Evolutionary conservation across 2,888 invertebrate genomes (phyloP).

Genomic region (Drosophila cognata): DNA sequence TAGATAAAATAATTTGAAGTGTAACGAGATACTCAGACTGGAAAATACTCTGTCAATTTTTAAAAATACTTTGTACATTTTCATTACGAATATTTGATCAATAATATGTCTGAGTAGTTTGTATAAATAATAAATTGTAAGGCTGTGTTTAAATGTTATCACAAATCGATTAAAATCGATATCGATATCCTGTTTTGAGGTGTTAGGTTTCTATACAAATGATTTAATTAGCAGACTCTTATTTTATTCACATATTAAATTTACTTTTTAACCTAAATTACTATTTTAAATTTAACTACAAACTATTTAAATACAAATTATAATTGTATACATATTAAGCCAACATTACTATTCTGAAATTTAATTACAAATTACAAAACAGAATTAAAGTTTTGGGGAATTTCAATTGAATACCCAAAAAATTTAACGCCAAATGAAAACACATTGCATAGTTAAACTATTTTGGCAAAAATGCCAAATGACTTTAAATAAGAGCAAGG

Average conservation of each 20-base stretch:
- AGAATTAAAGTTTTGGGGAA: not conserved
- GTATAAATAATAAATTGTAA: not conserved
- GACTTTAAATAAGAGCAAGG: conserved; percentile 5
- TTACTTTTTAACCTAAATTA: not conserved
- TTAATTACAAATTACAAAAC: not conserved
- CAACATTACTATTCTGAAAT: not conserved
- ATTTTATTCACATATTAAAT: no score
- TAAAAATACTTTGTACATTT: no score
- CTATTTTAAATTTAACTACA: not conserved
- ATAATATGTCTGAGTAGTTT: not conserved
- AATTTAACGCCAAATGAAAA: conserved; percentile 33
- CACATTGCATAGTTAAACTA: conserved; percentile 17
- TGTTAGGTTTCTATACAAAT: not conserved
- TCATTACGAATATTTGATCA: not conserved
- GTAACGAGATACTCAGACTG: not conserved
- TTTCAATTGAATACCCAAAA: conserved; percentile 2
- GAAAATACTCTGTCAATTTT: not conserved
- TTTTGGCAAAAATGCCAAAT: conserved; percentile 15
- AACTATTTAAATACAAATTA: not conserved
- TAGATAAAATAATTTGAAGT: not conserved
- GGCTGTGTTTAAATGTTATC: not conserved
- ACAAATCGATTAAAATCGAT: not conserved
- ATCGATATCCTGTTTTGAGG: no score
- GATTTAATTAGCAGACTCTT: not conserved
- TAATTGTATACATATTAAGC: not conserved